Conservation (phyloP, 2,113 vertebrate species). For the Phaethornis superciliosus region DNA sequence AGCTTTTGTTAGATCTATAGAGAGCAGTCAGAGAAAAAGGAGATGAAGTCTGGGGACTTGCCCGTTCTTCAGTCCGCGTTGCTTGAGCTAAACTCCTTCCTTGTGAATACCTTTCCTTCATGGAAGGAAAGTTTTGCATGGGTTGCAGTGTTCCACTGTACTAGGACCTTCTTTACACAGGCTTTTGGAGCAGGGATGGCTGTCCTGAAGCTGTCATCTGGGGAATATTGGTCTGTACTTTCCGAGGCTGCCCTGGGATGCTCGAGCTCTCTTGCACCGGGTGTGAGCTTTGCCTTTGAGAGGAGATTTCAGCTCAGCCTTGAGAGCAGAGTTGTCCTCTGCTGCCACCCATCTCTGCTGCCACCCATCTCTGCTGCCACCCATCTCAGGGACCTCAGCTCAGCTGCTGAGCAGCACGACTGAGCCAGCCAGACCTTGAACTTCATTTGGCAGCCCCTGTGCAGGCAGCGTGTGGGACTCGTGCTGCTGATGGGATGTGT, state of each 20-base stretch:
- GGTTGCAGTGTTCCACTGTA: not conserved
- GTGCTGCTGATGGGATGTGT: rapidly evolving
- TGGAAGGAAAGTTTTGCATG: not conserved
- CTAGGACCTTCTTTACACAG: not conserved
- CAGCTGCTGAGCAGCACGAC: not conserved
- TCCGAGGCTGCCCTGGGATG: not conserved
- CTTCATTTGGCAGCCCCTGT: not conserved
- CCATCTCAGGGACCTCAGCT: not conserved
- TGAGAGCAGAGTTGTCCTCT: not conserved
- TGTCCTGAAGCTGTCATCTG: not conserved
- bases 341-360: not conserved
- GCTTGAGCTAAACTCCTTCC: not conserved
- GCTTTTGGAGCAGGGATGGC: not conserved
- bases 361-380: not conserved
- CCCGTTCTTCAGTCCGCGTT: not conserved
- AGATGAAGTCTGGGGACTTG: not conserved
- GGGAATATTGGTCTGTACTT: not conserved
- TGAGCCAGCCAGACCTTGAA: not conserved
- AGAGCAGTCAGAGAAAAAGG: not conserved
- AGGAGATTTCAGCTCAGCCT: not conserved
- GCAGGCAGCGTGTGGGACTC: not conserved
- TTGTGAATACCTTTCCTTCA: not conserved
- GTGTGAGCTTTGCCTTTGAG: not conserved
- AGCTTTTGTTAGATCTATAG: not conserved
- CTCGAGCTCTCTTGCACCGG: not conserved